These are phyloP conservation scores for Psittacula echo DNA, from an alignment of 2,797 vertebrate species.

Conservation along the genomic window DNA sequence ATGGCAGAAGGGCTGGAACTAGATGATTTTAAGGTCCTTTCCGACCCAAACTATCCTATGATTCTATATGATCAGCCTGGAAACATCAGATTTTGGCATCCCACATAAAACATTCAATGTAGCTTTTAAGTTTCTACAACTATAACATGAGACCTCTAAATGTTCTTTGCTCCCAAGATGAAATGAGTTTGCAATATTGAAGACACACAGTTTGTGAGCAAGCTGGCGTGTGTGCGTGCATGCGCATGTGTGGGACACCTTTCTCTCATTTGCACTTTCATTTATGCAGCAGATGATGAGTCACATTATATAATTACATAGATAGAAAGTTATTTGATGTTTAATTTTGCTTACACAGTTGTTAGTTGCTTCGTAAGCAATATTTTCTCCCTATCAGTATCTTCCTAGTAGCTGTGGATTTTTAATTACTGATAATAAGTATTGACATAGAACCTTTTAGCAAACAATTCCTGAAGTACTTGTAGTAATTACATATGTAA, in stretches of 20 bases:
- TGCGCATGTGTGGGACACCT: neutral
- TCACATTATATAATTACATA: constrained; percentile 62
- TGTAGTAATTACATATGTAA: constrained; percentile 88
- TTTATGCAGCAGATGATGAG: constrained; percentile 56
- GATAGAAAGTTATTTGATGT: constrained; percentile 67
- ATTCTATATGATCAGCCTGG: neutral
- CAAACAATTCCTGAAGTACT: constrained; percentile 82
- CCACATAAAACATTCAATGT: neutral
- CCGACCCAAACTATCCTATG: neutral
- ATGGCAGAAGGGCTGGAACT: neutral
- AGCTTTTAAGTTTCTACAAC: neutral
- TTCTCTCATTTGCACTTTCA: constrained; percentile 40
- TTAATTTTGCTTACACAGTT: constrained; percentile 53
- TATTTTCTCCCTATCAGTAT: constrained; percentile 78
- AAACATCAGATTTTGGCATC: neutral
- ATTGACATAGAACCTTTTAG: constrained; percentile 88
- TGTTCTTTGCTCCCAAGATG: neutral
- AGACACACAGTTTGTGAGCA: neutral
- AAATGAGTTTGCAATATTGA: neutral
- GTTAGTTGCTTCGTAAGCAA: constrained; percentile 76
- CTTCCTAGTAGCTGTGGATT: constrained; percentile 79
- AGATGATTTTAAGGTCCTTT: neutral
- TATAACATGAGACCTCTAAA: neutral
- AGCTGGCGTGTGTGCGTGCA: neutral
- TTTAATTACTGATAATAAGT: constrained; percentile 89